Evolutionary conservation across 2,113 vertebrate genomes (phyloP), one percentile per base, ranked within the genome.

Genomic region (Silurus meridionalis): DNA sequence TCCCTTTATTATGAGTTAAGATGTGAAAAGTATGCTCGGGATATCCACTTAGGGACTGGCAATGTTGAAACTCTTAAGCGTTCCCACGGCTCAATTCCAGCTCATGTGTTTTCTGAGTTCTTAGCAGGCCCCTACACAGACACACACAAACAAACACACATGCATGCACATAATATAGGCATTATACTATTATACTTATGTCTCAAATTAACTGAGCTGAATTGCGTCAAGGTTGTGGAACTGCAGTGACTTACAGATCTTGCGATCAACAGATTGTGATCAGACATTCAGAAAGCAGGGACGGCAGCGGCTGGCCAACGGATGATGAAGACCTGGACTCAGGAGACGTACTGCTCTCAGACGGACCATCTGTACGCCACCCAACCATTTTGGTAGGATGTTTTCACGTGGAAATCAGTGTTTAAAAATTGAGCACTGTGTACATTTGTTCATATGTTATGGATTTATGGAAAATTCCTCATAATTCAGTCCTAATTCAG

Each of bases 261-360:
- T 88, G 53, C 91, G 85, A 48, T 90, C 89, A 88, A 83, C 93
- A 99, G 98, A 94, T 99, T 89, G 85, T 96, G 87, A 96, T 99
- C 89, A 96, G 94, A 91, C 90, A 93, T 23, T 92, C 94, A 28
- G 92, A 95, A 64, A 89, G 92, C 13, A 95, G 93, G 86, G 96
- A 97, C 78, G 95, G 95, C 89, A 98, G 97, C 0, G 96, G 96
- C 46, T 94, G 95, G 91, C 92, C 91, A 0, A 89, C 90, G 64
- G 97, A 96, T 88, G 94, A 95, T 86, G 96, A 96, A 0, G 96
- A 97, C 87, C 89, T 95, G 90, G 93, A 98, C 85, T 95, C 96
- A 0, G 97, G 95, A 83, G 96, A 97, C 80, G 94, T 95, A 88
- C 91, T 94, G 85, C 95, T 96, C 91, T 93, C 93, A 0, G 96